phyloP scores from a whole-genome alignment of 2,113 vertebrate species.

The Burhinus bistriatus region DNA sequence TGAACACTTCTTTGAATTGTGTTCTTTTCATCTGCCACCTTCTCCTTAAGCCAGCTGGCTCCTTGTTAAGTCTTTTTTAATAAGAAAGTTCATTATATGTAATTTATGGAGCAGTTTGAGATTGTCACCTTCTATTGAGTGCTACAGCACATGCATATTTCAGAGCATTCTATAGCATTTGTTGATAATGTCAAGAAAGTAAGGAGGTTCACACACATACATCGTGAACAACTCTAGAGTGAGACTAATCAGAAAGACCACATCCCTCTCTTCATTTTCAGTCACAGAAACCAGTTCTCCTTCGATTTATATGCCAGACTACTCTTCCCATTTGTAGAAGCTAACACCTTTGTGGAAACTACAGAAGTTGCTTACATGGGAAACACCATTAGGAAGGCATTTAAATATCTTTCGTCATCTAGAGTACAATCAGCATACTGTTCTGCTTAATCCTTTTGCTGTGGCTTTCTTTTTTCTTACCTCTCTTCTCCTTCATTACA shows the following conservation, averaged over 20 bases:
- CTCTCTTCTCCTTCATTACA: neutral
- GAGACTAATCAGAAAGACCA: neutral
- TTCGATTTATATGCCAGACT: neutral
- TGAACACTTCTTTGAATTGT: conserved; percentile 60
- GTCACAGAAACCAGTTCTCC: neutral
- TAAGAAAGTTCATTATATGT: conserved; percentile 34
- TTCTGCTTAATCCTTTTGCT: neutral
- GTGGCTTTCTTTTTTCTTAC: neutral
- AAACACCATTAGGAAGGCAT: neutral
- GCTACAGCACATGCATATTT: neutral
- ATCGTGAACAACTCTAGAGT: neutral
- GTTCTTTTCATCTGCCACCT: conserved; percentile 53
- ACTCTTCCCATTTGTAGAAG: neutral
- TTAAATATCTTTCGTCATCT: neutral
- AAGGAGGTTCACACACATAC: neutral
- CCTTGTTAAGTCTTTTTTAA: conserved; percentile 47
- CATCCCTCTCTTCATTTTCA: neutral
- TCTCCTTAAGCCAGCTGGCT: conserved; percentile 53
- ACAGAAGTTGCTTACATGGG: neutral
- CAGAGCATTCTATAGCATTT: neutral
- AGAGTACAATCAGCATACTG: neutral
- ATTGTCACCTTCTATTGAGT: neutral
- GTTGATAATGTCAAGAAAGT: neutral
- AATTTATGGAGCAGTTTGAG: conserved; percentile 6
- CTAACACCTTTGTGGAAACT: neutral